These are phyloP conservation scores for Zophobas atratus DNA, from an alignment of 1,140 invertebrate species.

Conservation along the genomic window DNA sequence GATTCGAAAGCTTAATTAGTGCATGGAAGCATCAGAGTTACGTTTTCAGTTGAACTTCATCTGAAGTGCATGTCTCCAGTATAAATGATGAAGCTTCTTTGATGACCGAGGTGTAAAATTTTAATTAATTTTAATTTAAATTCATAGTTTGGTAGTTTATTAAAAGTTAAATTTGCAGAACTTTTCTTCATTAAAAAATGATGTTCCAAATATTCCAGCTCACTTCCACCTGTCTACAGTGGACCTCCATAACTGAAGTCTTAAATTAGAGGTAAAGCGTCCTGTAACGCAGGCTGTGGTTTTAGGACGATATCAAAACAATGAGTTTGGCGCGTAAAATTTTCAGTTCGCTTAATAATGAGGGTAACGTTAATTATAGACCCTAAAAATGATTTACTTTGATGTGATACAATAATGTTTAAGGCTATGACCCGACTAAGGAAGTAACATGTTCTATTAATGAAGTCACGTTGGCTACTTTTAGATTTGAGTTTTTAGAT, in stretches of 20 bases:
- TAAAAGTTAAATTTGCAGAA: slow-evolving; percentile 7
- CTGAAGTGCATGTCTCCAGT: slow-evolving; percentile 9
- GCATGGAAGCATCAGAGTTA: neutral
- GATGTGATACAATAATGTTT: slow-evolving; percentile 19
- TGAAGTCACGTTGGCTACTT: no score
- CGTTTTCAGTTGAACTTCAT: slow-evolving; percentile 6
- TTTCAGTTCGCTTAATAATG: slow-evolving; percentile 24
- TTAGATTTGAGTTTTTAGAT: no score
- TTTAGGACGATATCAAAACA: slow-evolving; percentile 39
- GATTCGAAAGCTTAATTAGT: slow-evolving; percentile 21
- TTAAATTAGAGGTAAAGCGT: slow-evolving; percentile 10
- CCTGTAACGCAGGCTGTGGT: slow-evolving; percentile 20
- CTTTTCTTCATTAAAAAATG: neutral
- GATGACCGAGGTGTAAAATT: slow-evolving; percentile 23
- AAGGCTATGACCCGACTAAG: neutral
- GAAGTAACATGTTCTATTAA: no score
- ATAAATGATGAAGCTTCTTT: slow-evolving; percentile 17
- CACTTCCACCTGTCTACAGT: no score
- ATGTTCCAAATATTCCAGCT: no score
- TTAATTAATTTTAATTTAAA: slow-evolving; percentile 33
- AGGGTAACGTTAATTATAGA: slow-evolving; percentile 34
- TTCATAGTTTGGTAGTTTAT: slow-evolving; percentile 17
- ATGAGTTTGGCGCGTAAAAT: slow-evolving; percentile 19
- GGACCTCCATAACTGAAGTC: neutral
- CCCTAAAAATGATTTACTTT: slow-evolving; percentile 31